Evolutionary conservation across 2,888 invertebrate species (phyloP).

Genomic region (Clunio marinus): DNA sequence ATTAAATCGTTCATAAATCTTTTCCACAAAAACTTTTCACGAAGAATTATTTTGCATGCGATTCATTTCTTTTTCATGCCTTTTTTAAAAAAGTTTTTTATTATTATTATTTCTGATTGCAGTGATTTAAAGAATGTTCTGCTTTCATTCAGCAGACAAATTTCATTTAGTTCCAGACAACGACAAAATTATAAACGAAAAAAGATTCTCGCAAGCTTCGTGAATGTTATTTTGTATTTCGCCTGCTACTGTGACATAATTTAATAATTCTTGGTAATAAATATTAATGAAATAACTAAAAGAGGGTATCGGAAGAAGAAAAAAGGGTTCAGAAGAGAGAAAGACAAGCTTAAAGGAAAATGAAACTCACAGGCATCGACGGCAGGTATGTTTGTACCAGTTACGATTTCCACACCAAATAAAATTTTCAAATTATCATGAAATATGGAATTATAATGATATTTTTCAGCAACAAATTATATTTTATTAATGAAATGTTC

Average conservation of each 20-base stretch:
- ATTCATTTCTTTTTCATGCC: background rate
- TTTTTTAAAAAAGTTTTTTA: background rate
- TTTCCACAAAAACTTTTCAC: background rate
- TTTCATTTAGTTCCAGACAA: background rate
- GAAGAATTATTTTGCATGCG: background rate
- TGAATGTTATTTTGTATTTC: too few relatives aligned
- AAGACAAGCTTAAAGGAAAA: background rate
- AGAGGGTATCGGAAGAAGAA: background rate
- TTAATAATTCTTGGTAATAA: slow-evolving; percentile 39
- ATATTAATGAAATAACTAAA: slow-evolving; percentile 39
- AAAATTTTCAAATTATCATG: slow-evolving; percentile 31
- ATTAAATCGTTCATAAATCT: slow-evolving; percentile 11
- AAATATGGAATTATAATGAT: slow-evolving; percentile 15
- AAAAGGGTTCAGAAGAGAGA: slow-evolving; percentile 11
- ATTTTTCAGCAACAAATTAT: slow-evolving; percentile 26
- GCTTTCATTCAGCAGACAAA: background rate
- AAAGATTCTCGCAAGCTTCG: background rate
- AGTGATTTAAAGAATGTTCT: slow-evolving; percentile 9
- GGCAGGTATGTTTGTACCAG: slow-evolving; percentile 29
- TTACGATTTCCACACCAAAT: slow-evolving; percentile 32
- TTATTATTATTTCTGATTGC: slow-evolving; percentile 10
- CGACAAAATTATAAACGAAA: background rate
- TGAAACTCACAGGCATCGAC: slow-evolving; percentile 6
- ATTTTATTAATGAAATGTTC: background rate
- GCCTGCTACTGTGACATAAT: slow-evolving; percentile 37